phyloP scores from a whole-genome alignment of 2,888 invertebrate species.

The Euproctis similis region DNA sequence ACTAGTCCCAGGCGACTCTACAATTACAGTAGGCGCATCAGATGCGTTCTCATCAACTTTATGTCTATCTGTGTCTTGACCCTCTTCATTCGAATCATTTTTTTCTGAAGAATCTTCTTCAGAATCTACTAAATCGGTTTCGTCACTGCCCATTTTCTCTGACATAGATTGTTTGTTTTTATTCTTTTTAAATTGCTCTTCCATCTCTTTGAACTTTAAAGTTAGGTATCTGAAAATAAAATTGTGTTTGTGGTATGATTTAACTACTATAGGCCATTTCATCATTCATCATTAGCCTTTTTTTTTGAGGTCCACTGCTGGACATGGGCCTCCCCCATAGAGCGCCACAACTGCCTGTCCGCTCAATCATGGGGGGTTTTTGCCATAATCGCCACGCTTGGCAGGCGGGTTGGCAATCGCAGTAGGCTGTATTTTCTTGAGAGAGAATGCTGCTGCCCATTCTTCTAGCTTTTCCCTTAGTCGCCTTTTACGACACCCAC shows the following conservation, averaged over 20 bases:
- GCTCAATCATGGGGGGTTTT: too few relatives aligned
- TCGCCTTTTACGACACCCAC: too few relatives aligned
- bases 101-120: conserved; percentile 30
- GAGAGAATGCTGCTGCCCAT: too few relatives aligned
- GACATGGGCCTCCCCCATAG: too few relatives aligned
- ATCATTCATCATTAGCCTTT: too few relatives aligned
- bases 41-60: conserved; percentile 27
- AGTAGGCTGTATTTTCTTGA: too few relatives aligned
- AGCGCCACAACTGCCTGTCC: too few relatives aligned
- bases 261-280: too few relatives aligned
- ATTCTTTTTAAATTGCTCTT: conserved; percentile 85
- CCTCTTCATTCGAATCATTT: conserved; percentile 25
- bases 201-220: conserved; percentile 90
- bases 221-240: conserved; percentile 80
- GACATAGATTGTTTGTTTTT: conserved; percentile 61
- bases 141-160: conserved; percentile 40
- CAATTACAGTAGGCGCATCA: conserved; percentile 50
- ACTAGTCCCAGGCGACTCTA: conserved; percentile 53
- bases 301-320: too few relatives aligned
- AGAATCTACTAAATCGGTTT: conserved; percentile 35
- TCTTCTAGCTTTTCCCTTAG: too few relatives aligned
- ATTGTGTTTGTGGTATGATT: background rate
- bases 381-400: too few relatives aligned
- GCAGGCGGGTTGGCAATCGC: too few relatives aligned
- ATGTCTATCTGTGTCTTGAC: conserved; percentile 13